Evolutionary conservation across 1,140 invertebrate genomes (phyloP).

Genomic region (Thrips palmi): DNA sequence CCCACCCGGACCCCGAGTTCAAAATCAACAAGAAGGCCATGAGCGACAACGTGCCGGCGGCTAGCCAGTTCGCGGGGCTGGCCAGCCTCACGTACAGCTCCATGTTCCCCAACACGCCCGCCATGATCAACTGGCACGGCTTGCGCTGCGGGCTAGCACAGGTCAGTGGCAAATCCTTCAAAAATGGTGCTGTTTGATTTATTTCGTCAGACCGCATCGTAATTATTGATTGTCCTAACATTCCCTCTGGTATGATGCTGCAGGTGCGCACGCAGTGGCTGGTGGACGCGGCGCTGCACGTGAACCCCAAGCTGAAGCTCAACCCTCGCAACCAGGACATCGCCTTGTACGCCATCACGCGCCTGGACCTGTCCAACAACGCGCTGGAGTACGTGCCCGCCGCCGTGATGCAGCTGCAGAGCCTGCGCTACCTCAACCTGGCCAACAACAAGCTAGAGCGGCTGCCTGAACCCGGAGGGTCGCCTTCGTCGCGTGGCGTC

Average conservation of each 20-base stretch:
- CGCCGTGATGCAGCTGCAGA: constrained; percentile 65
- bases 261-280: constrained; percentile 74
- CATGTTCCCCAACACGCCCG: constrained; percentile 67
- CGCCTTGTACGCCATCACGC: constrained; percentile 74
- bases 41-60: constrained; percentile 38
- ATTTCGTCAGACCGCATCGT: too few species aligned
- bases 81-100: constrained; percentile 55
- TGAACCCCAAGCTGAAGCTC: constrained; percentile 64
- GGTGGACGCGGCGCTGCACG: constrained; percentile 56
- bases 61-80: constrained; percentile 31
- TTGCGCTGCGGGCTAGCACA: constrained; percentile 48
- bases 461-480: constrained; percentile 27
- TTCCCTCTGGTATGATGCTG: too few species aligned
- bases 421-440: constrained; percentile 58
- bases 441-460: constrained; percentile 73
- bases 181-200: constrained; percentile 6
- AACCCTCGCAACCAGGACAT: constrained; percentile 48
- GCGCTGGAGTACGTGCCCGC: constrained; percentile 60
- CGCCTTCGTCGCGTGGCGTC: constrained; percentile 7
- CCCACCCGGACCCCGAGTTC: constrained; percentile 65
- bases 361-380: constrained; percentile 87
- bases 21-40: constrained; percentile 75
- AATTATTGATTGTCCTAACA: too few species aligned
- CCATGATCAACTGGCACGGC: constrained; percentile 90
- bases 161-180: too few species aligned